These are phyloP conservation scores for Pseudorasbora parva DNA, from an alignment of 2,113 vertebrate species.

Conservation along the genomic window DNA sequence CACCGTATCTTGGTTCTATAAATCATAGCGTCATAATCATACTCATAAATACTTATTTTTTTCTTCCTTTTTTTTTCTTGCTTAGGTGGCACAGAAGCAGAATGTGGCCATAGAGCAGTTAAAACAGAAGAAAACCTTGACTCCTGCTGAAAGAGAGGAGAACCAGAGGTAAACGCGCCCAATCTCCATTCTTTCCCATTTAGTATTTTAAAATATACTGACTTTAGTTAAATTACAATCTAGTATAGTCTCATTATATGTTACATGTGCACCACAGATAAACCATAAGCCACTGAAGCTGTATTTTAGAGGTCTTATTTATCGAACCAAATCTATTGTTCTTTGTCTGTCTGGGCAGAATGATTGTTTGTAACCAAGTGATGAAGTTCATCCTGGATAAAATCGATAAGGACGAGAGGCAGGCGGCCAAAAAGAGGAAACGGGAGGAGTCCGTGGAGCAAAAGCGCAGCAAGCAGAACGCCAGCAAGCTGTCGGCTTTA, in stretches of 20 bases:
- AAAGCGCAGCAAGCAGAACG: constrained; percentile 95
- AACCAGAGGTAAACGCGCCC: constrained; percentile 73
- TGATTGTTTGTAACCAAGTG: constrained; percentile 99
- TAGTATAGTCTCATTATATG: neutral
- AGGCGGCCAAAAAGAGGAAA: constrained; percentile 94
- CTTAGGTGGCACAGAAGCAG: constrained; percentile 88
- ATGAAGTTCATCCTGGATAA: constrained; percentile 99
- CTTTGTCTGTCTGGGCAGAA: constrained; percentile 72
- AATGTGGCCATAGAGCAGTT: constrained; percentile 91
- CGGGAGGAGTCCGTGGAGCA: constrained; percentile 97
- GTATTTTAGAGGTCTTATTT: neutral
- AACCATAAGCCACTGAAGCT: neutral
- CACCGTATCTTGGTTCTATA: no score
- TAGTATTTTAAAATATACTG: neutral
- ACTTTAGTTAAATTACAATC: neutral
- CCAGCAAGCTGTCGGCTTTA: constrained; percentile 91
- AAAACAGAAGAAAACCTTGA: constrained; percentile 91
- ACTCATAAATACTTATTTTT: no score
- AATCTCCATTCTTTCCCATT: neutral
- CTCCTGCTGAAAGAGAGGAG: constrained; percentile 92
- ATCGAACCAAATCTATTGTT: neutral
- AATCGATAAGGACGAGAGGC: constrained; percentile 98
- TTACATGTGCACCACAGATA: neutral
- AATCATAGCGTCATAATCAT: no score
- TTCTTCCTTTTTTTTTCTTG: no score